Evolutionary conservation across 2,113 vertebrate genomes (phyloP), one percentile per base, ranked within the genome.

Genomic region (Cariama cristata): DNA sequence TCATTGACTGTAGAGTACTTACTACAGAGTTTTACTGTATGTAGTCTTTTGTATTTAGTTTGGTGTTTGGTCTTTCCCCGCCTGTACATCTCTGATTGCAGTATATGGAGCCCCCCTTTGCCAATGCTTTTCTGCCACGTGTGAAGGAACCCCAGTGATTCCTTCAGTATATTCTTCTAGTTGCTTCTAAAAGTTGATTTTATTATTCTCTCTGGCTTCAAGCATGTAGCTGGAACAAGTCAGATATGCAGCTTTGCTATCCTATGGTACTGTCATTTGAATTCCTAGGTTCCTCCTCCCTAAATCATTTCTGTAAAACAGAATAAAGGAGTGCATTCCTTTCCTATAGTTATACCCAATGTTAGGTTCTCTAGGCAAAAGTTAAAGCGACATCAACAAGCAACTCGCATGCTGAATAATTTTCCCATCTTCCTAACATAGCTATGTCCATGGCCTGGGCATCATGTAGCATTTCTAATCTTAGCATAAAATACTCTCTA

Each of bases 21-120:
- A 32, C 8, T 44, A 5, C 15, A 22, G 33, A 3, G 8, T 27
- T 45, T 69, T 17, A 50, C 10, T 21, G 1, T 11, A 8, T 1
- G 7, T 60, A 28, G 26, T n/a, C 19, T 62, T 72, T 19, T 7
- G 1, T 28, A 44, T 42, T 52, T 55, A 22, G 4, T 21, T 45
- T 72, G 13, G 28, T 67, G 8, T 62, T 67, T n/a, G 26, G 7
- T 32, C 9, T 76, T 74, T 47, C 12, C 9, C 1, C 1, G 5
- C 6, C 24, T 22, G 11, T 4, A 3, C 17, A 44, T 12, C 4
- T 32, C 23, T 40, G 26, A 52, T 60, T 87, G 21, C 22, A 27
- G 13, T 24, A 8, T 22, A 22, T 7, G 9, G n/a, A 67, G 27
- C 5, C 21, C 10, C 27, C 5, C 9, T 28, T 40, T 64, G 17